phyloP scores from a whole-genome alignment of 2,888 invertebrate genomes.

The Eucriotettix oculatus region DNA sequence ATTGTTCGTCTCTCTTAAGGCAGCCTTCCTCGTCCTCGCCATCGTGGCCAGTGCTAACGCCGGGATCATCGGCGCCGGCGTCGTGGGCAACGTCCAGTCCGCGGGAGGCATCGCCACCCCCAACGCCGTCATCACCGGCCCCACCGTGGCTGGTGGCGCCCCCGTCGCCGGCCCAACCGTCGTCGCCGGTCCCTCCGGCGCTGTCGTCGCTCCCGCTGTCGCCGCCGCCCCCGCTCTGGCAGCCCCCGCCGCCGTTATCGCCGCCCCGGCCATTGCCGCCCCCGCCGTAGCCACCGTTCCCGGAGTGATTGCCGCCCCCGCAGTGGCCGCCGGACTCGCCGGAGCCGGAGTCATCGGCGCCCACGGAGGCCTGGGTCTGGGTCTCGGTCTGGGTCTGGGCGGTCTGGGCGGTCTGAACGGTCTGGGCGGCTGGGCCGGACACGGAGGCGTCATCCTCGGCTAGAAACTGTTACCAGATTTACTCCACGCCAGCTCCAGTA shows the following conservation, averaged over 20 bases:
- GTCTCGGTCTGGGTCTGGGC: too few species aligned
- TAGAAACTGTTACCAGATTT: too few species aligned
- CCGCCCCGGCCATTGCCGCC: slow-evolving; percentile 8
- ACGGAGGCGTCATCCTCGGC: too few species aligned
- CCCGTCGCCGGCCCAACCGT: slow-evolving; percentile 8
- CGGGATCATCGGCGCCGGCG: slow-evolving; percentile 2
- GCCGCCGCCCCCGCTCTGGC: slow-evolving; percentile 7
- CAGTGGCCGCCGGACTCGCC: slow-evolving; percentile 18
- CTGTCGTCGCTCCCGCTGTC: slow-evolving; percentile 16
- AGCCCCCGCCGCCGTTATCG: slow-evolving; percentile 3
- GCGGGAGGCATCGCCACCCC: slow-evolving; percentile 2
- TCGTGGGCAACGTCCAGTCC: slow-evolving; percentile 5
- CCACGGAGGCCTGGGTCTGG: too few species aligned
- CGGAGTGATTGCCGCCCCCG: slow-evolving; percentile 12
- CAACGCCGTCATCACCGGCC: slow-evolving; percentile 5
- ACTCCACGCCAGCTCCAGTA: too few species aligned
- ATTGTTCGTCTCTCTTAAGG: too few species aligned
- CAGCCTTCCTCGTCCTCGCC: slow-evolving; percentile 2
- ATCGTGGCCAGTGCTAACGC: slow-evolving; percentile 9
- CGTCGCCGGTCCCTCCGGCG: slow-evolving; percentile 18
- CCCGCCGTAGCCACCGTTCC: slow-evolving; percentile 9
- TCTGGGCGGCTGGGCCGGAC: too few species aligned
- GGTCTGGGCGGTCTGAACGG: too few species aligned
- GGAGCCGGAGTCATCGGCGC: too few species aligned
- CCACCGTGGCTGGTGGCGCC: slow-evolving; percentile 16